phyloP scores from a whole-genome alignment of 2,888 invertebrate species.

The Chrysina gloriosa region DNA sequence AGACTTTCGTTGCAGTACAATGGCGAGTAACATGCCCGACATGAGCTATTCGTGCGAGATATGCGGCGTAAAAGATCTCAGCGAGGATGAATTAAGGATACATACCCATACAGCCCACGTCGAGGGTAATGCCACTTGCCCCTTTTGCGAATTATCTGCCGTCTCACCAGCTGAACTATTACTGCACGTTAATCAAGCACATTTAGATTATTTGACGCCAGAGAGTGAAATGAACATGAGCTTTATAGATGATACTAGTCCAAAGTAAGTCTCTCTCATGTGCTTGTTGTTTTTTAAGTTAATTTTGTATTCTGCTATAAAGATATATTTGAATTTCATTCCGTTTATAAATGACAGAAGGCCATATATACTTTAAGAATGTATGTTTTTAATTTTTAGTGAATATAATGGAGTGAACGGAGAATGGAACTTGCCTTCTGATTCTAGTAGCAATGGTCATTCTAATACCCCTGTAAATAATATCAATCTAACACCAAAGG shows the following conservation, averaged over 20 bases:
- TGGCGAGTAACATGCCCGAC: slow-evolving; percentile 70
- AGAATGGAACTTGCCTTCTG: slow-evolving; percentile 40
- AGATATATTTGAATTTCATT: too few species aligned
- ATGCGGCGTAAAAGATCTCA: slow-evolving; percentile 85
- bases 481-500: slow-evolving; percentile 63
- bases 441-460: slow-evolving; percentile 33
- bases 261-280: slow-evolving; percentile 52
- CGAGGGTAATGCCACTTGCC: slow-evolving; percentile 82
- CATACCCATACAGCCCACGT: slow-evolving; percentile 85
- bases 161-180: slow-evolving; percentile 80
- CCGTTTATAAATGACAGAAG: too few species aligned
- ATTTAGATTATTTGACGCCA: slow-evolving; percentile 84
- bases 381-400: slow-evolving; percentile 49
- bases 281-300: background rate
- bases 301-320: too few species aligned
- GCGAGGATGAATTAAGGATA: slow-evolving; percentile 81
- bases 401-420: slow-evolving; percentile 57
- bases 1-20: slow-evolving; percentile 47
- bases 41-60: slow-evolving; percentile 81
- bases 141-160: slow-evolving; percentile 82
- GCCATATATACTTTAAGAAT: too few species aligned
- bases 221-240: slow-evolving; percentile 79
- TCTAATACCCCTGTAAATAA: slow-evolving; percentile 57
- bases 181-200: slow-evolving; percentile 85
- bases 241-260: slow-evolving; percentile 78